Evolutionary conservation across 2,797 vertebrate genomes (phyloP), one percentile per base, ranked within the genome.

Genomic region (Meriones psammophilus): DNA sequence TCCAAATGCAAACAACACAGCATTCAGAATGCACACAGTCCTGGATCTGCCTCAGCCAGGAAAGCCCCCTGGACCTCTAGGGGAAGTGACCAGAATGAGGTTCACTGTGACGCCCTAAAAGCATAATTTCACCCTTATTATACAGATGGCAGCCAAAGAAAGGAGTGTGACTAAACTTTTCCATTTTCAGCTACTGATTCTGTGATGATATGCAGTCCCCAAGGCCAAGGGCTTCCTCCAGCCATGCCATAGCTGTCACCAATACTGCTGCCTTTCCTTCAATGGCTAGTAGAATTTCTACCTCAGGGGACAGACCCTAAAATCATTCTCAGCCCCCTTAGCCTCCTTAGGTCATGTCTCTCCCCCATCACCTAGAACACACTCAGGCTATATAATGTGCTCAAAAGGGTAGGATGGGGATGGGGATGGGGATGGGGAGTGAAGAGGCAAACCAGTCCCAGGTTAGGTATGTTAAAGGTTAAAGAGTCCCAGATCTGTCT

Each of bases 121-220:
- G 91, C 86, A 73, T 13, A 46, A 94, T 86, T 93, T 96, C 69
- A 93, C 86, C 26, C 0, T 39, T 94, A 91, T 92, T 80, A 79
- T 33, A 24, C 30, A 94, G 89, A 93, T 90, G 84, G 88, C 69
- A 94, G 93, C 89, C 50, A 78, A 96, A 69, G 78, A 88, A 96
- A 94, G 28, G 28, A 69, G 56, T 94, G 89, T 85, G 91, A 95
- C 95, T 94, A 95, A 95, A 92, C 90, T 80, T 94, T 94, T 88
- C 93, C 94, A 92, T 94, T 96, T 93, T 94, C 18, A 1, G 84
- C 93, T 74, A 33, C 64, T 39, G 54, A 56, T 46, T 95, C 87
- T 84, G 33, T 76, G 86, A 93, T 89, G 85, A 92, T 68, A 90
- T 3, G 39, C 85, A 86, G 94, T 50, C 39, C 88, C 93, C 73